Conservation (phyloP, 2,888 invertebrate species). For the Willowsia nigromaculata region DNA sequence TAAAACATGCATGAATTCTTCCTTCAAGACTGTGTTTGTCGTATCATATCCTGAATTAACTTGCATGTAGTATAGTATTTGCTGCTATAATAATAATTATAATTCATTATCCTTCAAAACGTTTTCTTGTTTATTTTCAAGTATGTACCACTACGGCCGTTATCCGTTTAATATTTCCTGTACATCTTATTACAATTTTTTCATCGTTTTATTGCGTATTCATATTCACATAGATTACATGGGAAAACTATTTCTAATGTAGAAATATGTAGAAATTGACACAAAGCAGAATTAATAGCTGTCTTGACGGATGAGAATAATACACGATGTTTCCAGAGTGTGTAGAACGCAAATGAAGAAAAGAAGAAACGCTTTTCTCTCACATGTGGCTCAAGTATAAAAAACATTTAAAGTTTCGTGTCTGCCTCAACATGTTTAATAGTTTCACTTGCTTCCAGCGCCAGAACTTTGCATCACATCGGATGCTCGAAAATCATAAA, state of each 20-base stretch:
- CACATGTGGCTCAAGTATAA: background rate
- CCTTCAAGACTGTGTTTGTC: background rate
- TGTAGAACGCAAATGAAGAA: background rate
- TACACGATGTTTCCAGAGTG: background rate
- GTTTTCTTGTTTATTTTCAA: background rate
- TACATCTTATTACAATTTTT: background rate
- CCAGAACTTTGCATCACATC: background rate
- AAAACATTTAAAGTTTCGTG: background rate
- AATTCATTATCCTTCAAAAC: background rate
- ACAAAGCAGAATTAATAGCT: background rate
- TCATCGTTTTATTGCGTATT: background rate
- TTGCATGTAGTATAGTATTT: background rate
- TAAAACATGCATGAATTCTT: background rate
- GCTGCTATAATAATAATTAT: background rate
- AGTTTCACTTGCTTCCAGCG: conserved; percentile 1
- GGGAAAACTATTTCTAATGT: conserved; percentile 20
- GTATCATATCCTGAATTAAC: conserved; percentile 20
- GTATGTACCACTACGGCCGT: background rate
- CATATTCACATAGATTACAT: background rate
- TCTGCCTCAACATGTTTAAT: background rate
- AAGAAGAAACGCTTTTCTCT: background rate
- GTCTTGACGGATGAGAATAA: background rate
- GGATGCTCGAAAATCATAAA: conserved; percentile 51
- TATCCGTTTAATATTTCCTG: conserved; percentile 31
- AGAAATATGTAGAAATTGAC: background rate